phyloP scores from a whole-genome alignment of 2,113 vertebrate genomes.

The Lycaon pictus region DNA sequence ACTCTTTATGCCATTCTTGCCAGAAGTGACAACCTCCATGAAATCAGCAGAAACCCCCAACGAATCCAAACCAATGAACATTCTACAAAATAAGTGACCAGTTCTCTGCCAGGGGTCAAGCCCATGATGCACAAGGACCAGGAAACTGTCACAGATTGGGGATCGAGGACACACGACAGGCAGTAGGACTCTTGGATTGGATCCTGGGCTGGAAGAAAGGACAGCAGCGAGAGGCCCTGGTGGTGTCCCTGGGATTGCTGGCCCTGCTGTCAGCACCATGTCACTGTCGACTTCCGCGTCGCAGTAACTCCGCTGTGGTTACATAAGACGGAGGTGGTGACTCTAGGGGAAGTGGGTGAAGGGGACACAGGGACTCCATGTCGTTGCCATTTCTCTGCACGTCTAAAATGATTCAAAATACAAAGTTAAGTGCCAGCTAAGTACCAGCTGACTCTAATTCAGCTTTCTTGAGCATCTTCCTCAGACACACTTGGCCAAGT shows the following conservation, averaged over 20 bases:
- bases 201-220: neutral
- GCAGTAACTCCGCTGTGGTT: fast-evolving
- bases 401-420: neutral
- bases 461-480: neutral
- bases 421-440: too few species aligned
- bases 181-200: neutral
- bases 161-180: neutral
- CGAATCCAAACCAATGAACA: neutral
- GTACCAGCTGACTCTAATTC: neutral
- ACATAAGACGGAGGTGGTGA: neutral
- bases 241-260: fast-evolving
- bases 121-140: neutral
- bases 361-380: neutral
- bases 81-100: neutral
- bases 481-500: neutral
- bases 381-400: neutral
- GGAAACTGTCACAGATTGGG: neutral
- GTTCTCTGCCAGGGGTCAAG: neutral
- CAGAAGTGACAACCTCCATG: neutral
- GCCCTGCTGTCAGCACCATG: fast-evolving
- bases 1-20: neutral
- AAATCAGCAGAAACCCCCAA: neutral
- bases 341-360: neutral
- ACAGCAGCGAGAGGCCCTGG: neutral
- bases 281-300: neutral